Evolutionary conservation across 2,113 vertebrate species (phyloP).

Genomic region (Tauraco erythrolophus): DNA sequence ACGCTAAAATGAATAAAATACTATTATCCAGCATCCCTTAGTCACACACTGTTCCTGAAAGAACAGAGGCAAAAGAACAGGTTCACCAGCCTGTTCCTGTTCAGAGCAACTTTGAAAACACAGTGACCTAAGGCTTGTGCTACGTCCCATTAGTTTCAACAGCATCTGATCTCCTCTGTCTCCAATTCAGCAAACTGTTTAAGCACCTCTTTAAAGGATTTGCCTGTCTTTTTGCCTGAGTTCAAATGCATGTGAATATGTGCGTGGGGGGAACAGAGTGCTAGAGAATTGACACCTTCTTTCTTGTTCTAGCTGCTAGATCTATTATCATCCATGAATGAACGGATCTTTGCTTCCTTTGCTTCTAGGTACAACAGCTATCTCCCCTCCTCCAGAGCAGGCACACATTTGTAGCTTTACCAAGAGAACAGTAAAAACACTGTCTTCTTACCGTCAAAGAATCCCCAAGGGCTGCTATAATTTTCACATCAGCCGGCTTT

Average conservation of each 20-base stretch:
- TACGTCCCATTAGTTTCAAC: not conserved
- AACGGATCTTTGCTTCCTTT: not conserved
- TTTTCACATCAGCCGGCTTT: constrained; percentile 87
- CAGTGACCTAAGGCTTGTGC: not conserved
- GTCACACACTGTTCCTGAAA: not conserved
- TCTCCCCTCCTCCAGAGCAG: not conserved
- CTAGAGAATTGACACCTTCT: not conserved
- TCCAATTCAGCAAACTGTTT: not conserved
- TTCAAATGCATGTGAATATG: not conserved
- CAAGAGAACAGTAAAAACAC: not conserved
- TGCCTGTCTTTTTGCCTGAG: not conserved
- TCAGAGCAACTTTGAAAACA: not conserved
- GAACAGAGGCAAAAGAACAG: not conserved
- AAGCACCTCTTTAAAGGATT: not conserved
- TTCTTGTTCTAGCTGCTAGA: not conserved
- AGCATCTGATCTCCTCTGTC: not conserved
- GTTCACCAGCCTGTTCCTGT: not conserved
- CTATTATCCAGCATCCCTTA: not conserved
- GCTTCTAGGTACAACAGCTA: not conserved
- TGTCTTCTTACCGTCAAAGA: constrained; percentile 86
- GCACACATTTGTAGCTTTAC: not conserved
- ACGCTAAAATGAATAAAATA: not conserved
- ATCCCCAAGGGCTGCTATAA: constrained; percentile 92
- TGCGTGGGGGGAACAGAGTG: fast-evolving
- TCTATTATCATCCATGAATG: not conserved